Base-by-base conservation (phyloP, 2,797 vertebrate genomes). In the Ctenopoma multispine region DNA sequence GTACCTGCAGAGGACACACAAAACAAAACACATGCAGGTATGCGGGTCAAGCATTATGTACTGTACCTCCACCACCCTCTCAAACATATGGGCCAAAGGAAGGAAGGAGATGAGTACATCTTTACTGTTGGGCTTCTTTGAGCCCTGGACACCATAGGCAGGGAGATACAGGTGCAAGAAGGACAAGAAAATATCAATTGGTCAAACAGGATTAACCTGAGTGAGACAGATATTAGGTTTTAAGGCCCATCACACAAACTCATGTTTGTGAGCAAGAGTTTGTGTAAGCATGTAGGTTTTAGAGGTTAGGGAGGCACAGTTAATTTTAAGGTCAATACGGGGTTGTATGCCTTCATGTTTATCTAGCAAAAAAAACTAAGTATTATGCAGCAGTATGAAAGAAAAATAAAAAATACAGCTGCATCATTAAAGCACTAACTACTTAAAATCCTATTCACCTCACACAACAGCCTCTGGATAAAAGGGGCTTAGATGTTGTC, bases 1-100 rank as follows among this genome's bases (percentile, higher is more conserved):
- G 57, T 44, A 86, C 91, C 95, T 96, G 91, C 60, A 89, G 93
- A 81, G 69, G 61, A 92, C 80, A 90, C 80, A 90, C 75, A 88
- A 79, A 73, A 21, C 79, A 86, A 90, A 83, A 81, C 80, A 87
- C 88, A 80, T 89, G 86, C 90, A 78, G 14, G 47, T 72, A 24
- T 46, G 72, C 72, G 54, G 47, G 63, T 89, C 61, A 87, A 46
- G 60, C 76, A 40, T 20, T 48, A 63, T 83, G 84, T 93, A 80
- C 77, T 74, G 57, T 91, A 98, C 96, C 96, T 98, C 96, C 66
- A 97, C 95, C n/a, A 97, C 55, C 86, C 92, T 95, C 87, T 98
- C 96, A 95, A 97, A 98, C 97, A 98, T 98, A 80, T 98, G 97
- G 69, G 96, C 96, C 87, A 99, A 90, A 74, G 97, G 98, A 82